These are phyloP conservation scores for Ictalurus punctatus DNA, from an alignment of 2,113 vertebrate species.

Conservation along the genomic window DNA sequence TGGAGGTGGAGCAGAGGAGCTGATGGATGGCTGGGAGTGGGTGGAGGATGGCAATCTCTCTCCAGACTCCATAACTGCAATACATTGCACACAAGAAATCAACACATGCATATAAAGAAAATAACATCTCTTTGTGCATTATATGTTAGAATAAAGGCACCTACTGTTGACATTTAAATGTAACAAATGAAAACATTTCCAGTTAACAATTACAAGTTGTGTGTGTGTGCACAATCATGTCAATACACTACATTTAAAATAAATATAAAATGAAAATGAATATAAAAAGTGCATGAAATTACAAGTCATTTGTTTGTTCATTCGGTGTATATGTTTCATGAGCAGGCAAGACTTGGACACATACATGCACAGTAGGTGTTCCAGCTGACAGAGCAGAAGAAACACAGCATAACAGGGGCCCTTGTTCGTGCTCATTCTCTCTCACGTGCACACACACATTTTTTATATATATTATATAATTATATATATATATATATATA, in stretches of 20 bases:
- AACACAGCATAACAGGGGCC: conserved; percentile 47
- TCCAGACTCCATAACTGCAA: conserved; percentile 90
- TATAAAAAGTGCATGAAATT: neutral
- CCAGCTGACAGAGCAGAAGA: neutral
- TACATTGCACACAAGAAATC: conserved; percentile 67
- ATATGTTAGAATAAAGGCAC: neutral
- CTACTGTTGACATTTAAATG: too few relatives aligned
- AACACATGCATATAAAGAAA: conserved; percentile 55
- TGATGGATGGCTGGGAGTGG: conserved; percentile 73
- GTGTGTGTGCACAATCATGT: neutral
- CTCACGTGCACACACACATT: neutral
- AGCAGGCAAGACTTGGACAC: neutral
- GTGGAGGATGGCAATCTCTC: conserved; percentile 80
- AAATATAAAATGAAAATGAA: neutral
- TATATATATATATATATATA: neutral
- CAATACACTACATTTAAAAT: neutral
- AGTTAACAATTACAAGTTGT: neutral
- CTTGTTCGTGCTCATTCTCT: conserved; percentile 16
- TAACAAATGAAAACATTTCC: too few relatives aligned
- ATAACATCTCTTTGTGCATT: too few relatives aligned
- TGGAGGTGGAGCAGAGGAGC: conserved; percentile 71
- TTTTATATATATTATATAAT: neutral
- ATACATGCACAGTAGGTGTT: neutral
- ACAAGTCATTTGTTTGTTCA: neutral
- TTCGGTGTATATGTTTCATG: neutral